Percentiles rank a stretch among this genome's conserved stretches.
Conservation (phyloP, 2,113 vertebrate genomes). For the Oryzias curvinotus region DNA sequence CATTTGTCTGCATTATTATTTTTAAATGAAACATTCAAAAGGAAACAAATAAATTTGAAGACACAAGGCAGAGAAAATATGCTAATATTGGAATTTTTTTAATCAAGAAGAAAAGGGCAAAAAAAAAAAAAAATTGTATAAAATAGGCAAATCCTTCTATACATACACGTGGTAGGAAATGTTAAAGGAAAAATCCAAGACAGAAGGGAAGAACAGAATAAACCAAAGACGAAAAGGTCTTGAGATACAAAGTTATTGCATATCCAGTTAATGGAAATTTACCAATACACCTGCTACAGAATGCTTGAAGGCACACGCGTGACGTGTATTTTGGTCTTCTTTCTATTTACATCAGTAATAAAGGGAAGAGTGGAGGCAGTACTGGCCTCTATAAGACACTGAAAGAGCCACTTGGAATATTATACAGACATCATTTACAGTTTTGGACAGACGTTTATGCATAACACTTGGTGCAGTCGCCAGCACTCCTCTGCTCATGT, state of each 20-base stretch:
- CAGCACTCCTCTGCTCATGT: too few relatives aligned
- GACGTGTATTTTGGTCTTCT: constrained; percentile 73
- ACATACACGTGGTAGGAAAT: constrained; percentile 70
- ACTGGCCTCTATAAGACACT: constrained; percentile 52
- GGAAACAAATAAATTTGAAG: too few relatives aligned
- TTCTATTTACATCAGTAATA: constrained; percentile 70
- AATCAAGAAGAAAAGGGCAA: constrained; percentile 63
- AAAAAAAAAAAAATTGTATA: constrained; percentile 71
- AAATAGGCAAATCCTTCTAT: constrained; percentile 76
- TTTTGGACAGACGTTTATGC: constrained; percentile 30
- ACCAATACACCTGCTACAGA: constrained; percentile 70
- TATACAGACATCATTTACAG: constrained; percentile 71
- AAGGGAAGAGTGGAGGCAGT: constrained; percentile 60
- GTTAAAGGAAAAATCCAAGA: constrained; percentile 52
- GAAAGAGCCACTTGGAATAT: constrained; percentile 43
- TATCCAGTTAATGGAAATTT: constrained; percentile 72
- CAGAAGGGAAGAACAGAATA: constrained; percentile 51
- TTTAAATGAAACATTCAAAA: too few relatives aligned
- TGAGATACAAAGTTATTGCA: constrained; percentile 58
- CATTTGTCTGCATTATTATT: too few relatives aligned
- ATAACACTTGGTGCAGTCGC: constrained; percentile 22
- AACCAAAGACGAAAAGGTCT: constrained; percentile 38
- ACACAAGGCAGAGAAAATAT: not conserved
- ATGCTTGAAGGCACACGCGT: constrained; percentile 69
- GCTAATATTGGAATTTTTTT: constrained; percentile 54